A percentile compares a stretch with the other conserved stretches of the same genome.
Conservation (phyloP, 2,888 invertebrate species). For the Anoncus sp. region DNA sequence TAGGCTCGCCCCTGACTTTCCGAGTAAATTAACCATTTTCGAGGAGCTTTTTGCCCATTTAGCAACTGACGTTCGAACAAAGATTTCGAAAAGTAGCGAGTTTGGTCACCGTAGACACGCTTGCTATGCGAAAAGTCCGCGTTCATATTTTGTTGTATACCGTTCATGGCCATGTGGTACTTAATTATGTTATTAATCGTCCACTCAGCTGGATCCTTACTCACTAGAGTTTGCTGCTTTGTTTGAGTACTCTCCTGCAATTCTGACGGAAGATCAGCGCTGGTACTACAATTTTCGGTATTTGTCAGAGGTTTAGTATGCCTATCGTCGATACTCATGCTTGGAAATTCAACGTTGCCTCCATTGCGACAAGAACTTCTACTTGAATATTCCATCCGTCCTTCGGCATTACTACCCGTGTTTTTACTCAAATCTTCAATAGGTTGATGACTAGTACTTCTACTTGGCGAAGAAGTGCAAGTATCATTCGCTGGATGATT, state of each 20-base stretch:
- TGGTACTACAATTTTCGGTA: no score
- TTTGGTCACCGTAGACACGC: constrained; percentile 41
- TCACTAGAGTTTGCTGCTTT: constrained; percentile 18
- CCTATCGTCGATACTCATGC: not conserved
- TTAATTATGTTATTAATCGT: constrained; percentile 54
- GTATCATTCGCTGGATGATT: constrained; percentile 4
- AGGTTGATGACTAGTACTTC: not conserved
- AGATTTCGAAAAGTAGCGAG: constrained; percentile 47
- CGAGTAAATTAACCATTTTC: constrained; percentile 62
- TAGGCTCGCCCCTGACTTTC: constrained; percentile 48
- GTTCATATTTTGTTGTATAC: constrained; percentile 58
- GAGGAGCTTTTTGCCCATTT: constrained; percentile 60
- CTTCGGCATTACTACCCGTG: not conserved
- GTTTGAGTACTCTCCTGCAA: constrained; percentile 2
- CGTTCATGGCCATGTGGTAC: constrained; percentile 57
- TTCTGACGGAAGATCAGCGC: constrained; percentile 7
- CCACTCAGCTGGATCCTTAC: constrained; percentile 58
- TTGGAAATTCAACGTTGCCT: no score
- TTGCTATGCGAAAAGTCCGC: constrained; percentile 58
- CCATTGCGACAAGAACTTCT: no score
- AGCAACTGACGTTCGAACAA: constrained; percentile 46
- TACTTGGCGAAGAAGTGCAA: not conserved
- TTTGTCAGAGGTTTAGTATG: no score
- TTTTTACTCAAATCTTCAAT: not conserved
- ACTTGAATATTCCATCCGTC: no score